Base-by-base conservation (phyloP, 2,113 vertebrate genomes). In the Australoheros scitulus region DNA sequence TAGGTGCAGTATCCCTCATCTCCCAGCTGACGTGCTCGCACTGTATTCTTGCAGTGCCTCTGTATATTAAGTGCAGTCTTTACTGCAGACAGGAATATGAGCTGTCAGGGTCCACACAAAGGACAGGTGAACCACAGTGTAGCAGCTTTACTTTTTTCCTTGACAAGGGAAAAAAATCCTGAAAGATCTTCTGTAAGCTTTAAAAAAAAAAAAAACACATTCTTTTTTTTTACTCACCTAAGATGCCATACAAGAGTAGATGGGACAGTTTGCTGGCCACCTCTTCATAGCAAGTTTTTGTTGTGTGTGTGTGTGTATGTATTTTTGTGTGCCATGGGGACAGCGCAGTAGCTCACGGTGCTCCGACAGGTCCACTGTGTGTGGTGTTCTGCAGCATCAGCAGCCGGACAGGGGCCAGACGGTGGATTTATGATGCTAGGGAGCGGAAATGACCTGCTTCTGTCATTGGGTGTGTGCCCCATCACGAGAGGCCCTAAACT, bases 401-500 rank as follows among this genome's bases (percentile, higher is more conserved):
- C 95, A 96, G 82, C 91, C 92, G 91, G 95, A 95, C 95, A 94
- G 90, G 85, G 94, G 94, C 94, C 95, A 96, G 95, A 94, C 93
- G 92, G 91, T 95, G 92, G 93, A 96, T 96, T 96, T 96, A 96
- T 95, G 94, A 95, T 86, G 91, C 91, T 91, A 93, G 92, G 59
- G 87, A 92, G 80, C 88, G 90, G 95, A 95, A 95, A 95, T 95
- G 95, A 96, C 96, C 96, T 92, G 94, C 94, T 96, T 96, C 96
- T 96, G 95, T 96, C 96, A 96, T 92, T 94, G 95, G 92, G 95
- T 94, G 95, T 94, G 94, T 94, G 94, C 93, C 95, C 94, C 96
- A 95, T 95, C 95, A 96, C 93, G 94, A 95, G 94, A 93, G 92
- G 92, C 94, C 92, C 94, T 95, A 96, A 96, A 96, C 95, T 95